Evolutionary conservation across 2,888 invertebrate genomes (phyloP), one percentile per base, ranked within the genome.

Genomic region (Arrhopalites spinosus): DNA sequence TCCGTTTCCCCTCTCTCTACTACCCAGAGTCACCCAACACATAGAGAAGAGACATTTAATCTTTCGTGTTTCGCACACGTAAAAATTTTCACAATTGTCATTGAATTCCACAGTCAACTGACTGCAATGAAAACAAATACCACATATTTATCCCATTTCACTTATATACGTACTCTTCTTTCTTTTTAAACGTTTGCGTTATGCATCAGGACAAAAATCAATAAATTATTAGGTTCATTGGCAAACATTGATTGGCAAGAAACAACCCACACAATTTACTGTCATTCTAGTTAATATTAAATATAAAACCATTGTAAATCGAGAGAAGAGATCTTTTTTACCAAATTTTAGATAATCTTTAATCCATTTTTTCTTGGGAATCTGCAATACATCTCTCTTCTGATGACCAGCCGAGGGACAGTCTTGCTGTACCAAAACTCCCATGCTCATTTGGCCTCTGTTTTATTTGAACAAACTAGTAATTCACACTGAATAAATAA

Each of bases 341-440:
- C 78, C 81, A 69, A 80, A 76, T 45, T 89, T 83, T 71, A 90
- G 86, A 85, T 90, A 91, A 84, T 90, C 90, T 83, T 88, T 89
- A 81, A 91, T 90, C 91, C 91, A 91, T 85, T 91, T 91, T 87
- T 91, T 91, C 87, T 91, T 91, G 61, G 91, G 91, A 74, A 91
- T 86, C 63, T 87, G 89, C 50, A 90, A 88, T 79, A 84, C 78
- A 45, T 73, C 74, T 61, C 74, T 71, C 56, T 53, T 63, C 47
- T 69, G 69, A n/a, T n/a, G n/a, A 25, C 25, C 78, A 30, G 29
- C 79, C 73, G 79, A 75, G 69, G 77, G 71, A 27, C 75, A 75
- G 74, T 81, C 79, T 69, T 77, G 75, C 47, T 75, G 76, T 70
- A 79, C 76, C 68, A 79, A 75, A 77, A 79, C 77, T 78, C 81